Evolutionary conservation across 2,113 vertebrate species (phyloP).

Genomic region (Melierax canorus): DNA sequence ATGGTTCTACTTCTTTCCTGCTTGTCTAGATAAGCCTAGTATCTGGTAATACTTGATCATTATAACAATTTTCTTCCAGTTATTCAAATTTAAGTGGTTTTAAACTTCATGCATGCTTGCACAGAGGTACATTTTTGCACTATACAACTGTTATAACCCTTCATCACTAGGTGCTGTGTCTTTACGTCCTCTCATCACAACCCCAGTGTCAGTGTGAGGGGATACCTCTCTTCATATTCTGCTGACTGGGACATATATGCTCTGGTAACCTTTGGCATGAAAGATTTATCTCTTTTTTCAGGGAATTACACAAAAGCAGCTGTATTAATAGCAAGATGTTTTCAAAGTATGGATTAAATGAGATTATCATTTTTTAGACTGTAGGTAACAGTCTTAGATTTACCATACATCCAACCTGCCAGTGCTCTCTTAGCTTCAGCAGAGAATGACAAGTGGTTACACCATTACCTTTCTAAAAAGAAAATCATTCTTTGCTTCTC

Average conservation of each 20-base stretch:
- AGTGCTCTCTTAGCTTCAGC: not conserved
- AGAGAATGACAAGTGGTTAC: not conserved
- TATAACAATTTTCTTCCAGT: not conserved
- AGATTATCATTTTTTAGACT: not conserved
- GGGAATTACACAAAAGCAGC: not conserved
- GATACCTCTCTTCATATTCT: not conserved
- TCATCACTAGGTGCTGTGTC: not conserved
- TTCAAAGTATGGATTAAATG: not conserved
- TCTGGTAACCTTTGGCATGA: not conserved
- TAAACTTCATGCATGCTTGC: not conserved
- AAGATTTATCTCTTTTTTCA: not conserved
- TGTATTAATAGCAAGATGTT: not conserved
- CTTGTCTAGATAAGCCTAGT: not conserved
- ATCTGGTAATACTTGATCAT: not conserved
- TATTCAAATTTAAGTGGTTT: not conserved
- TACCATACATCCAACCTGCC: not conserved
- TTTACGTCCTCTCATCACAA: not conserved
- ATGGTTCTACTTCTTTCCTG: not conserved
- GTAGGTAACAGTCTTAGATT: not conserved
- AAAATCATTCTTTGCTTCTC: not conserved
- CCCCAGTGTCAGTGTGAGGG: not conserved
- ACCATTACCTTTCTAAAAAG: not conserved
- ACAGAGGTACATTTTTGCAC: not conserved
- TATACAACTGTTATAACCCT: not conserved
- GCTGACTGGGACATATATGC: not conserved